Base-by-base conservation (phyloP, 2,888 invertebrate species). In the Augiades crinisus region DNA sequence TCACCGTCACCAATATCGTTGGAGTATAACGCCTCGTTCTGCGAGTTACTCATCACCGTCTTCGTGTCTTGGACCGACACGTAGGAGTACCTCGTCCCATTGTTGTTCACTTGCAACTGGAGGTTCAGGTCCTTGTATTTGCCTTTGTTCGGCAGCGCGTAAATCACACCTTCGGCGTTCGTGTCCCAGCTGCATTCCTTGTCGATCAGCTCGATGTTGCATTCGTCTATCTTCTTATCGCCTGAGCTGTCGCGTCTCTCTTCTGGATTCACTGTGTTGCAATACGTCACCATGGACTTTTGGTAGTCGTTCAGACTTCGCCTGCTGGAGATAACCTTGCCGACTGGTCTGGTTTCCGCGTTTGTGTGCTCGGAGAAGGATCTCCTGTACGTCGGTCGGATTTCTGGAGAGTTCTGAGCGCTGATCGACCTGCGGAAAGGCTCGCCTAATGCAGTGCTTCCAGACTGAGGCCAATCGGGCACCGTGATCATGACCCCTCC, bases 401-500 rank as follows among this genome's bases (percentile, higher is more conserved):
- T 85, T 75, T 88, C 89, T 27, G 87, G 87, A 0, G 86, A 84
- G 51, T 88, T 90, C 57, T 84, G 85, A 2, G 86, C 88, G 61
- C 84, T 85, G 31, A 85, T 82, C 0, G 86, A 89, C 50, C 81
- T 70, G 45, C 81, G 63, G 55, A 84, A 80, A 0, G 85, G 72
- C 0, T 77, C 65, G 13, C 79, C 80, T 21, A 79, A 53, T 5
- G 75, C 77, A 0, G 76, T 75, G 54, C 72, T 76, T 5, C 73
- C 74, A 14, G 78, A 81, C 54, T 82, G 84, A 0, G 91, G 90
- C 92, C 92, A 92, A 63, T 92, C 92, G n/a, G 92, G 92, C 1
- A 92, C 92, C 1, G 92, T 92, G 58, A 92, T 92, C 79, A 92
- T 91, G 7, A 92, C 91, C 3, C 91, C 91, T 17, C 92, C 91